Evolutionary conservation across 2,888 invertebrate species (phyloP).

Genomic region (Adelphocoris suturalis): DNA sequence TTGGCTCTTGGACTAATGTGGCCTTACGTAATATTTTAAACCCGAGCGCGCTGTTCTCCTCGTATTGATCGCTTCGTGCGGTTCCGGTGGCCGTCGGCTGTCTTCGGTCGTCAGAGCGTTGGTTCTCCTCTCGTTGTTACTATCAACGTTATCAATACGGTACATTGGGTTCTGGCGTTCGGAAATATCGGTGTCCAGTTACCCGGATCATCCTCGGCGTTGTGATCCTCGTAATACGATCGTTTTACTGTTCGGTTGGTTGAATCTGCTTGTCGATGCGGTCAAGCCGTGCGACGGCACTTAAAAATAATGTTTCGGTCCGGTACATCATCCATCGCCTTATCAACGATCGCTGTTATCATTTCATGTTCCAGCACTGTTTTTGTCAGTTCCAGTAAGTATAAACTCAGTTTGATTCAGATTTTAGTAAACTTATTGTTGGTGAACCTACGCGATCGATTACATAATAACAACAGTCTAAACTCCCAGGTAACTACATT

Average conservation of each 20-base stretch:
- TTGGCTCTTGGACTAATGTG: no score
- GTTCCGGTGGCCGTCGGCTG: neutral
- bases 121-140: neutral
- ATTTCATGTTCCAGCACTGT: neutral
- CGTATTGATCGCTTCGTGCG: neutral
- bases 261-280: neutral
- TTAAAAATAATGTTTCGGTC: neutral
- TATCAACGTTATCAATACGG: neutral
- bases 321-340: neutral
- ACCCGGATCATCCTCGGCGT: neutral
- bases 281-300: neutral
- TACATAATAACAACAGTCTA: neutral
- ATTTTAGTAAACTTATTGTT: no score
- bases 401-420: neutral
- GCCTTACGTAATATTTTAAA: no score
- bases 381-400: neutral
- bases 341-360: no score
- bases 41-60: neutral
- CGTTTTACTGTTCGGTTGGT: neutral
- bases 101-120: neutral
- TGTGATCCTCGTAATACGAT: neutral
- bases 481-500: neutral
- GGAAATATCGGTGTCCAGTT: neutral
- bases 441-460: no score
- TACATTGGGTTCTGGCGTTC: neutral